Evolutionary conservation across 2,888 invertebrate species (phyloP).

Genomic region (Clusia tigrina): DNA sequence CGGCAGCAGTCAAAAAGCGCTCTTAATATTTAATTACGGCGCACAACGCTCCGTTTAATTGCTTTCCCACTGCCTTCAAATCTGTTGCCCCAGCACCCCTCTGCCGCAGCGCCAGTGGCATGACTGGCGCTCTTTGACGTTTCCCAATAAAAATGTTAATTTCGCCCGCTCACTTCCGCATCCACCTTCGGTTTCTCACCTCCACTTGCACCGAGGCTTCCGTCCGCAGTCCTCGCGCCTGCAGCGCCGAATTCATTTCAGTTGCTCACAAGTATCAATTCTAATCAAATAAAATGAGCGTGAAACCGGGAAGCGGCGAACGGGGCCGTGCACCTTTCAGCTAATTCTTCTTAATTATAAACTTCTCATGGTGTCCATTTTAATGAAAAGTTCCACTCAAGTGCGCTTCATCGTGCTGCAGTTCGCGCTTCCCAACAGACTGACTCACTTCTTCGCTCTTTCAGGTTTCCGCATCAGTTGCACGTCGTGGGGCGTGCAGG

Average conservation of each 20-base stretch:
- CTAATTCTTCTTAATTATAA: conserved; percentile 34
- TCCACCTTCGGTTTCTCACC: not conserved
- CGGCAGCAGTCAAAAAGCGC: too few relatives aligned
- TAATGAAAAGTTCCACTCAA: conserved; percentile 29
- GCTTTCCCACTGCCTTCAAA: too few relatives aligned
- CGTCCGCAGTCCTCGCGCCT: not conserved
- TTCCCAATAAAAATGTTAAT: not conserved
- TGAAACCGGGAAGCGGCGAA: not conserved
- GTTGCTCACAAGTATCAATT: conserved; percentile 21
- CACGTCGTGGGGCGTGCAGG: not conserved
- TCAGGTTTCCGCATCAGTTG: not conserved
- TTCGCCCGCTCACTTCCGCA: not conserved
- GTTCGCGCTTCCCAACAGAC: conserved; percentile 12
- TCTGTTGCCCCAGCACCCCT: too few relatives aligned
- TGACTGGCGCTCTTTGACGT: too few relatives aligned
- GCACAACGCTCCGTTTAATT: too few relatives aligned
- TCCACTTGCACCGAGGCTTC: not conserved
- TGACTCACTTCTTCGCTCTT: not conserved
- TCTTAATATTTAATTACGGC: too few relatives aligned
- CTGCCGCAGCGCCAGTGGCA: too few relatives aligned
- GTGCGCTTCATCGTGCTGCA: conserved; percentile 10
- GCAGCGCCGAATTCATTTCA: not conserved
- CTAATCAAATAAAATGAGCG: conserved; percentile 33
- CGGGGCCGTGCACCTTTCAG: conserved; percentile 17
- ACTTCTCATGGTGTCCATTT: conserved; percentile 20